Base-by-base conservation (phyloP, 2,113 vertebrate genomes). In the Eulemur macaco region DNA sequence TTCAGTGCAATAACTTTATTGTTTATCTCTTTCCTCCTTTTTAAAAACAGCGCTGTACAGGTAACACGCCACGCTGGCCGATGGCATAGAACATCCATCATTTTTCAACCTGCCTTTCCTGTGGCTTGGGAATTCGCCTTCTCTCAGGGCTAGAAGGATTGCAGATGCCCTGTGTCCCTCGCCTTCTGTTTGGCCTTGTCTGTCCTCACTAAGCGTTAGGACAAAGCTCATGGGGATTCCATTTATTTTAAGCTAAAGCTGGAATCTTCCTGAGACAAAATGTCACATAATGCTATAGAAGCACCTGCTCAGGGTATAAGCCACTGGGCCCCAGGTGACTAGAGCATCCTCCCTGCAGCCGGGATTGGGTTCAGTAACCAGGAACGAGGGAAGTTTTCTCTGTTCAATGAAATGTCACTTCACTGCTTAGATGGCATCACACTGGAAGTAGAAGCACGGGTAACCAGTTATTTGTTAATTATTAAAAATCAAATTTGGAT, bases 1-100 rank as follows among this genome's bases (percentile, higher is more conserved):
- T 93, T 98, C 58, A 68, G 13, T 60, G 73, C 52, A 94, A 63
- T 78, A 95, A 96, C 37, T n/a, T 81, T 7, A 8, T 80, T 68
- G 63, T 86, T 96, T 45, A 2, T 27, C 17, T 29, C 31, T 23
- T 20, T 27, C 14, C 25, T 34, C 31, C 7, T 25, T n/a, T 66
- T 93, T 96, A 60, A 60, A 58, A 15, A 96, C 84, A 6, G 25
- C 42, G n/a, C 78, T 96, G 29, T 27, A 69, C 94, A 82, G 17
- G 18, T 84, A 94, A 68, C 18, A 3, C 80, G 73, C 78, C 89
- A 31, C 34, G 85, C 82, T 20, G 64, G 84, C 76, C 90, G 21
- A 82, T 21, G 37, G 2, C 56, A 29, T 42, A 56, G 78, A 60
- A 12, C 94, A 54, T 7, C 69, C 60, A 27, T 7, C 1, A 3